Evolutionary conservation across 2,888 invertebrate genomes (phyloP).

Genomic region (Eristalis pertinax): DNA sequence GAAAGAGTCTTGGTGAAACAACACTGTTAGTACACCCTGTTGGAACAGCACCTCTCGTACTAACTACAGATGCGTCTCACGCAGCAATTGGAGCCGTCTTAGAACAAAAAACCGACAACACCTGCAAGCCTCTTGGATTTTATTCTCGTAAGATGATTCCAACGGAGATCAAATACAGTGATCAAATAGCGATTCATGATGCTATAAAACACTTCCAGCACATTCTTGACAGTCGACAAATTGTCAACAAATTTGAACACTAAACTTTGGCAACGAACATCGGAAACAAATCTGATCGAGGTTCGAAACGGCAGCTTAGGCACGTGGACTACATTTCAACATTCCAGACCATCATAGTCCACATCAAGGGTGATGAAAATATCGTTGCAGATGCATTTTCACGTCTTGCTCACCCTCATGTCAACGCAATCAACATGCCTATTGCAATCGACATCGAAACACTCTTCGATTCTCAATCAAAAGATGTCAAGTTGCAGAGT

Average conservation of each 20-base stretch:
- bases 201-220: neutral
- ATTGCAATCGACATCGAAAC: neutral
- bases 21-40: neutral
- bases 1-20: neutral
- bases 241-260: neutral
- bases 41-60: neutral
- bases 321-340: neutral
- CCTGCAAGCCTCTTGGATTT: neutral
- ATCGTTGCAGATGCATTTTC: slow-evolving; percentile 2
- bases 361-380: neutral
- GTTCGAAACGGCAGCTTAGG: neutral
- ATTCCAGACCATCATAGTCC: neutral
- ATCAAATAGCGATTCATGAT: neutral
- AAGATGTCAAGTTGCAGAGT: neutral
- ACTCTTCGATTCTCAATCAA: neutral
- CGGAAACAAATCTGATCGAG: slow-evolving; percentile 4
- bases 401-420: neutral
- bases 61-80: slow-evolving; percentile 6
- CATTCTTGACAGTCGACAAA: neutral
- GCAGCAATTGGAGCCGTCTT: neutral
- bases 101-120: neutral
- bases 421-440: neutral
- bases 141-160: neutral
- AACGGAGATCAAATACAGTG: neutral
- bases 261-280: neutral